Evolutionary conservation across 2,888 invertebrate genomes (phyloP).

Genomic region (Pemphredon lugubris): DNA sequence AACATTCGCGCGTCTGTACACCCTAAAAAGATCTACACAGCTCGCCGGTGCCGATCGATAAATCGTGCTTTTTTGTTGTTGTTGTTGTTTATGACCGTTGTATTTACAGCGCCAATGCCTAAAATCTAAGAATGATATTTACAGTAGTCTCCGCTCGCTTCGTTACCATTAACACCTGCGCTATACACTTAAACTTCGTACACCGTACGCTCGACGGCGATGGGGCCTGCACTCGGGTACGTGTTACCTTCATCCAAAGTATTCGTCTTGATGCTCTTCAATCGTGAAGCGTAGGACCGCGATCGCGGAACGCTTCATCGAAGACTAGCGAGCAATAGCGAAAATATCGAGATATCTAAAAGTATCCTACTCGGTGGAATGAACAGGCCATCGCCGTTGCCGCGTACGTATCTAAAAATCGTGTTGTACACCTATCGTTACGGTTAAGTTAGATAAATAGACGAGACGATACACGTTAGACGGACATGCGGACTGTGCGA

Average conservation of each 20-base stretch:
- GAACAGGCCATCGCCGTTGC: constrained; percentile 42
- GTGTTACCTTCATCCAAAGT: neutral
- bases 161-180: constrained; percentile 46
- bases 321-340: constrained; percentile 20
- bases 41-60: constrained; percentile 38
- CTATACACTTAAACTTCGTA: constrained; percentile 61
- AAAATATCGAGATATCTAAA: constrained; percentile 31
- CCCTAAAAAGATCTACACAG: constrained; percentile 21
- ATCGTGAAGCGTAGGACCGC: neutral
- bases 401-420: constrained; percentile 29
- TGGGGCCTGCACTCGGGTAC: constrained; percentile 33
- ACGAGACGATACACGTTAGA: constrained; percentile 76
- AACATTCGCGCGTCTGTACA: constrained; percentile 27
- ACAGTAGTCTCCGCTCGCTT: constrained; percentile 53
- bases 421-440: constrained; percentile 64
- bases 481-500: constrained; percentile 71
- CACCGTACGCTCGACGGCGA: constrained; percentile 39
- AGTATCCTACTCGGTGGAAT: constrained; percentile 21
- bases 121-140: constrained; percentile 69
- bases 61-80: too few relatives aligned
- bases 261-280: neutral
- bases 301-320: neutral
- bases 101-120: constrained; percentile 71
- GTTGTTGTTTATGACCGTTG: constrained; percentile 30
- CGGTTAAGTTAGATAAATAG: constrained; percentile 74